phyloP scores from a whole-genome alignment of 2,888 invertebrate species.

The Cephus spinipes region DNA sequence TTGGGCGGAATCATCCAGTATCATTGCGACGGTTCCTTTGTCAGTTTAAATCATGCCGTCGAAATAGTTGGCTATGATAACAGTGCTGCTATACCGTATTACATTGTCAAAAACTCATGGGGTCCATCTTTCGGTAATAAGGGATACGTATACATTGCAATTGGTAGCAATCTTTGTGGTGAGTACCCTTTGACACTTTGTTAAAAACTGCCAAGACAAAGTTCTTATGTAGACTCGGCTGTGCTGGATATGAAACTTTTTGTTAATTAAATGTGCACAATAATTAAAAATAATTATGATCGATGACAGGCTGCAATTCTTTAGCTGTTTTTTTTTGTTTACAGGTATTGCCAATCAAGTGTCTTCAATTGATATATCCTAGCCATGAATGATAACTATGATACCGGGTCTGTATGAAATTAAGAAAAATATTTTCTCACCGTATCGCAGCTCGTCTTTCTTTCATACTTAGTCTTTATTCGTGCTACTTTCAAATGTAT shows the following conservation, averaged over 20 bases:
- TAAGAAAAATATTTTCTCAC: background rate
- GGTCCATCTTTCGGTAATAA: constrained; percentile 79
- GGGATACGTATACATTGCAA: constrained; percentile 82
- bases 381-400: constrained; percentile 6
- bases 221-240: background rate
- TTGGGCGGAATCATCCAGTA: constrained; percentile 86
- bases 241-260: too few species aligned
- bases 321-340: constrained; percentile 26
- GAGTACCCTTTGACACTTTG: constrained; percentile 35
- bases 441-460: background rate
- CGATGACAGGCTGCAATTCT: background rate
- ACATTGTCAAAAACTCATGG: constrained; percentile 90
- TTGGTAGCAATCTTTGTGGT: constrained; percentile 84
- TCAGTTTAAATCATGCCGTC: constrained; percentile 83
- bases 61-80: constrained; percentile 87
- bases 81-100: constrained; percentile 78
- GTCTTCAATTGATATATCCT: constrained; percentile 70
- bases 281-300: background rate
- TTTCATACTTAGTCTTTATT: background rate
- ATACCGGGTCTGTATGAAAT: constrained; percentile 13
- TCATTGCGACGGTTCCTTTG: constrained; percentile 76
- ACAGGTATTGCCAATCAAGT: constrained; percentile 77
- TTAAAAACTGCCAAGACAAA: background rate
- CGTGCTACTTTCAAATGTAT: background rate
- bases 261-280: too few species aligned